A percentile compares a stretch with the other conserved stretches of the same genome.
Conservation (phyloP, 2,113 vertebrate species). For the Andinoacara biseriatus region DNA sequence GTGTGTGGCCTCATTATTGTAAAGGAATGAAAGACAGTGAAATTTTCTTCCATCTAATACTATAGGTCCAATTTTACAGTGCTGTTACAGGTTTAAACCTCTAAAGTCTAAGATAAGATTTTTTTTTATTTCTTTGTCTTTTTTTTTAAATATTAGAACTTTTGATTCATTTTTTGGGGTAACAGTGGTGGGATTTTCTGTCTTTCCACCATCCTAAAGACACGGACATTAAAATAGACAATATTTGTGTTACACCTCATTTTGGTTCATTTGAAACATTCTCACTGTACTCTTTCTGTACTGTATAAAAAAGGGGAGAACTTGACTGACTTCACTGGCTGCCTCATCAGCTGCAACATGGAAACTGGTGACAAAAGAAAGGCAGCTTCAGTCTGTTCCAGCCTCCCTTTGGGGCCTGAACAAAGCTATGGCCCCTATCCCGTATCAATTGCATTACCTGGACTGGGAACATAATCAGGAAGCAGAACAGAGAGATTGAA, state of each 20-base stretch:
- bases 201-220: not conserved
- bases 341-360: constrained; percentile 21
- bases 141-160: not conserved
- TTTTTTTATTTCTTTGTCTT: not conserved
- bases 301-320: not conserved
- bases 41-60: not conserved
- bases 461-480: constrained; percentile 41
- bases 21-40: not conserved
- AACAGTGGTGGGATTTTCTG: not conserved
- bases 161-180: constrained; percentile 7
- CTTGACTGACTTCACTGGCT: constrained; percentile 1
- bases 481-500: constrained; percentile 31
- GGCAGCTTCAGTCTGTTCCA: constrained; percentile 11
- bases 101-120: not conserved
- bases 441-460: constrained; percentile 20
- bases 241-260: not conserved
- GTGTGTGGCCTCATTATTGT: not conserved
- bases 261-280: not conserved
- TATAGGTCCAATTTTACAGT: not conserved
- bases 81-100: not conserved
- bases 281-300: not conserved
- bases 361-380: constrained; percentile 31
- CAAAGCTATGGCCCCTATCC: constrained; percentile 45
- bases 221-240: not conserved
- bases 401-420: constrained; percentile 24